Conservation (phyloP, 2,113 vertebrate genomes). For the Apodemus sylvaticus region DNA sequence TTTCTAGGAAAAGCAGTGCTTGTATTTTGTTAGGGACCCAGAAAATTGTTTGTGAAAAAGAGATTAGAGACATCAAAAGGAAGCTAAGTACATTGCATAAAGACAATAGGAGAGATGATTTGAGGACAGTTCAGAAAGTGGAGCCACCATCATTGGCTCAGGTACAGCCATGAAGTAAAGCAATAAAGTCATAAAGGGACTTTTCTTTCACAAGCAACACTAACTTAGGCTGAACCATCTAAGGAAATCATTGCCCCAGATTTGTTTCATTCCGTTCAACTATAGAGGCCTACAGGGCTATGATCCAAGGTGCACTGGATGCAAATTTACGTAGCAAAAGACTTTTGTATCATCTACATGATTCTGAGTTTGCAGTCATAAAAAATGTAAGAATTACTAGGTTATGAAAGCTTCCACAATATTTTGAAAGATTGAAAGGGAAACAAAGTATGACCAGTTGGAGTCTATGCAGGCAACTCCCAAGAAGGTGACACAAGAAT, state of each 20-base stretch:
- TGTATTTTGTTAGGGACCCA: not conserved
- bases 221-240: not conserved
- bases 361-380: not conserved
- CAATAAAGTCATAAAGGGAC: not conserved
- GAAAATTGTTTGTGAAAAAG: not conserved
- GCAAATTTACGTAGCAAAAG: not conserved
- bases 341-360: not conserved
- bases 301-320: not conserved
- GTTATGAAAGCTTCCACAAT: not conserved
- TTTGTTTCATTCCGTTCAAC: not conserved
- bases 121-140: not conserved
- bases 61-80: not conserved
- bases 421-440: not conserved
- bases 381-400: not conserved
- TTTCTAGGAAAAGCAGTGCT: not conserved
- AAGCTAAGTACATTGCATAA: not conserved
- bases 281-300: no score
- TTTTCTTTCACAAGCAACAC: not conserved
- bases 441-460: not conserved
- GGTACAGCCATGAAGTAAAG: not conserved
- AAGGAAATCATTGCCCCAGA: no score
- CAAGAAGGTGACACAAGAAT: not conserved
- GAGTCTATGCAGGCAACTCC: not conserved
- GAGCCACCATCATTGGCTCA: not conserved
- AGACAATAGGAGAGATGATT: not conserved